Percentiles rank a stretch among this genome's conserved stretches.
phyloP scores from a whole-genome alignment of 2,797 vertebrate species.

The Scyliorhinus canicula region DNA sequence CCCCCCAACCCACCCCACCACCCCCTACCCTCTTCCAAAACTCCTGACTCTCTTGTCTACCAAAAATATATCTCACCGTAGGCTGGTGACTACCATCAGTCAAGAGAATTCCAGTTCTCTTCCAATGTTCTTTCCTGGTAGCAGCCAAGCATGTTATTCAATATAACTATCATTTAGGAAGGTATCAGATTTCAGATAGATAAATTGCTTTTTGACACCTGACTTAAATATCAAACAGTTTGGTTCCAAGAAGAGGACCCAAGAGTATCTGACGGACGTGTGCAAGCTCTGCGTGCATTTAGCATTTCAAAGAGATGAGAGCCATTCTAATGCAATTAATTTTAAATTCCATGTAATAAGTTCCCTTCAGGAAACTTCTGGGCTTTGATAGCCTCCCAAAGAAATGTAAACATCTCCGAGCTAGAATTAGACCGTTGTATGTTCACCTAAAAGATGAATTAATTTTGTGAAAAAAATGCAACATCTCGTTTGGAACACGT shows the following conservation, averaged over 20 bases:
- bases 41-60: no score
- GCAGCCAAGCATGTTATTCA: not conserved
- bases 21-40: no score
- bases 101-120: not conserved
- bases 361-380: slow-evolving; percentile 1
- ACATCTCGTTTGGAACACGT: not conserved
- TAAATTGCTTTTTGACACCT: not conserved
- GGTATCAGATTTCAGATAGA: not conserved
- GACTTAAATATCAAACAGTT: not conserved
- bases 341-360: not conserved
- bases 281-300: not conserved
- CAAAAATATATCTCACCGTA: no score
- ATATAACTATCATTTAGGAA: not conserved
- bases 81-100: not conserved
- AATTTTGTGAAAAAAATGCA: not conserved
- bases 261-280: not conserved
- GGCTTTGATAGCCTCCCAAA: not conserved
- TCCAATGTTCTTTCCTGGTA: not conserved
- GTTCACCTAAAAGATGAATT: not conserved
- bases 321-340: slow-evolving; percentile 1
- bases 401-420: slow-evolving; percentile 4
- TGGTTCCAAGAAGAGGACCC: not conserved
- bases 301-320: slow-evolving; percentile 7
- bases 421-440: not conserved
- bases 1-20: no score